phyloP scores from a whole-genome alignment of 2,113 vertebrate genomes.

The Pao palembangensis region DNA sequence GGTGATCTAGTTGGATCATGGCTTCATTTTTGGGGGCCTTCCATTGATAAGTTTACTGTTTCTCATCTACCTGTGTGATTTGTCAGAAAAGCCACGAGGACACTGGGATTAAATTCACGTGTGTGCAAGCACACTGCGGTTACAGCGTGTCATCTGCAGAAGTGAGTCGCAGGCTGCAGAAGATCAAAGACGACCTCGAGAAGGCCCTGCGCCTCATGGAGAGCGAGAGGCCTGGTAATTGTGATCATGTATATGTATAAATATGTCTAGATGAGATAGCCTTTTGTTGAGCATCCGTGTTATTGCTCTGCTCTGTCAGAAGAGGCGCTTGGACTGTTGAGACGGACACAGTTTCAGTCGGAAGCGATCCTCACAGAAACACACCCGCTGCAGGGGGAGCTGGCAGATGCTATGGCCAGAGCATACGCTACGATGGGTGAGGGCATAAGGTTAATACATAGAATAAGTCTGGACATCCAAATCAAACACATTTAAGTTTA shows the following conservation, averaged over 20 bases:
- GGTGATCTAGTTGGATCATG: background rate
- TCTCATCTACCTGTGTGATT: background rate
- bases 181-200: conserved; percentile 43
- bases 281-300: background rate
- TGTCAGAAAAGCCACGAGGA: conserved; percentile 33
- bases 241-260: background rate
- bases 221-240: conserved; percentile 58
- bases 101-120: conserved; percentile 36
- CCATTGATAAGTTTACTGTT: background rate
- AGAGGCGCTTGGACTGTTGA: conserved; percentile 71
- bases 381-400: conserved; percentile 80
- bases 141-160: conserved; percentile 38
- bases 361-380: conserved; percentile 74
- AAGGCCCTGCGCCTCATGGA: conserved; percentile 65
- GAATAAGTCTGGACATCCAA: background rate
- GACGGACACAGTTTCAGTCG: conserved; percentile 62
- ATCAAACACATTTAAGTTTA: background rate
- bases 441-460: background rate
- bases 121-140: conserved; percentile 49
- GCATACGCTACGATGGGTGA: conserved; percentile 82
- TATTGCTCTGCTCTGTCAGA: conserved; percentile 60
- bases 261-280: background rate
- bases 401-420: conserved; percentile 82
- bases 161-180: conserved; percentile 51
- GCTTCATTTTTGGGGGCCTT: background rate